phyloP scores from a whole-genome alignment of 2,113 vertebrate species.

The Oncorhynchus nerka region DNA sequence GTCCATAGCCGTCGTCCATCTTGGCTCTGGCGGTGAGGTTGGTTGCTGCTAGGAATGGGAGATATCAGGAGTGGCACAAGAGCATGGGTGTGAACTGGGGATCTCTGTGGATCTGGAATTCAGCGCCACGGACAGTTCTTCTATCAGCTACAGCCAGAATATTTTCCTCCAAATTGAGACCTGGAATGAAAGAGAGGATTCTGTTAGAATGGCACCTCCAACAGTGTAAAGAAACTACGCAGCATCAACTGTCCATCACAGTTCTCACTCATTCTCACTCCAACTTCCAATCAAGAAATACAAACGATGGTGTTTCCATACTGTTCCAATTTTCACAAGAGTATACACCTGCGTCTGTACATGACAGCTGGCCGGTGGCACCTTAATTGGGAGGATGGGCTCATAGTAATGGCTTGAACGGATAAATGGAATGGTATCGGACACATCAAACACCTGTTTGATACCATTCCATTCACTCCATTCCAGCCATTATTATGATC shows the following conservation, averaged over 20 bases:
- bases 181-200: slow-evolving; percentile 28
- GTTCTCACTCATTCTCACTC: no score
- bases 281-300: no score
- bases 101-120: slow-evolving; percentile 41
- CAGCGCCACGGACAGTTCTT: slow-evolving; percentile 57
- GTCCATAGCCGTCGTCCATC: slow-evolving; percentile 86
- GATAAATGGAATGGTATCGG: neutral
- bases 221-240: no score
- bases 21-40: slow-evolving; percentile 35
- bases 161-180: slow-evolving; percentile 5
- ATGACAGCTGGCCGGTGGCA: no score
- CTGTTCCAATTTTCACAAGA: no score
- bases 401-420: neutral
- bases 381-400: no score
- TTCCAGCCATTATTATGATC: no score
- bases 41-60: slow-evolving; percentile 37
- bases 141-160: slow-evolving; percentile 13
- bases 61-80: slow-evolving; percentile 59
- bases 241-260: no score
- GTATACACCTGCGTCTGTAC: no score
- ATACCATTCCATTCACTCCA: no score
- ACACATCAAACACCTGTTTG: no score
- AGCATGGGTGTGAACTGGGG: slow-evolving; percentile 54
- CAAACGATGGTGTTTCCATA: no score
- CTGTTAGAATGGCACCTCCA: neutral